Percentiles rank a stretch among this genome's conserved stretches.
phyloP scores from a whole-genome alignment of 2,888 invertebrate genomes.

The Ramazzottius varieornatus region DNA sequence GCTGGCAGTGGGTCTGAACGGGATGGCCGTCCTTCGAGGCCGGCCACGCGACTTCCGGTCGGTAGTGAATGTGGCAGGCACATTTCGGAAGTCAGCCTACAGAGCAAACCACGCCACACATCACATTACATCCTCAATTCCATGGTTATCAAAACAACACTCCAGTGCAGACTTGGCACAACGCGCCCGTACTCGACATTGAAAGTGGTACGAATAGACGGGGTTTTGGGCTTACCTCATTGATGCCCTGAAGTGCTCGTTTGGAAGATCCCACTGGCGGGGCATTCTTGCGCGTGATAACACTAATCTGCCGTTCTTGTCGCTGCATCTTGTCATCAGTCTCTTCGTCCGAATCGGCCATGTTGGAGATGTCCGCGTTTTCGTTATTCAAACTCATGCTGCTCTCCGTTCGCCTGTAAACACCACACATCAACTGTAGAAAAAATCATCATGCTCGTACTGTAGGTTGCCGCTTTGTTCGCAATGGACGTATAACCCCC shows the following conservation, averaged over 20 bases:
- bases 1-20: slow-evolving; percentile 30
- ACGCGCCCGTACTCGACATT: not conserved
- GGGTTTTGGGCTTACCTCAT: not conserved
- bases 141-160: too few relatives aligned
- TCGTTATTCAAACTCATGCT: slow-evolving; percentile 12
- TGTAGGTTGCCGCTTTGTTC: not conserved
- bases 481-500: not conserved
- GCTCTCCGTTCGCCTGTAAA: slow-evolving; percentile 12
- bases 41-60: not conserved
- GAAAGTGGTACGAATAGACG: not conserved
- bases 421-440: not conserved
- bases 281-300: slow-evolving; percentile 9
- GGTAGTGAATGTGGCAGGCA: not conserved
- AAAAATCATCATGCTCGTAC: not conserved
- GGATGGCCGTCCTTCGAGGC: not conserved
- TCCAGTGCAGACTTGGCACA: too few relatives aligned
- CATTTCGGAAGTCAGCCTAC: not conserved
- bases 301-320: slow-evolving; percentile 6
- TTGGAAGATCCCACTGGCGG: not conserved
- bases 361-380: slow-evolving; percentile 10
- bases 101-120: not conserved
- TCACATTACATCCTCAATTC: too few relatives aligned
- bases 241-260: not conserved
- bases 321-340: slow-evolving; percentile 1
- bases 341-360: slow-evolving; percentile 6